These are phyloP conservation scores for Phylloscopus whistleri DNA, from an alignment of 2,113 vertebrate species.

Conservation along the genomic window DNA sequence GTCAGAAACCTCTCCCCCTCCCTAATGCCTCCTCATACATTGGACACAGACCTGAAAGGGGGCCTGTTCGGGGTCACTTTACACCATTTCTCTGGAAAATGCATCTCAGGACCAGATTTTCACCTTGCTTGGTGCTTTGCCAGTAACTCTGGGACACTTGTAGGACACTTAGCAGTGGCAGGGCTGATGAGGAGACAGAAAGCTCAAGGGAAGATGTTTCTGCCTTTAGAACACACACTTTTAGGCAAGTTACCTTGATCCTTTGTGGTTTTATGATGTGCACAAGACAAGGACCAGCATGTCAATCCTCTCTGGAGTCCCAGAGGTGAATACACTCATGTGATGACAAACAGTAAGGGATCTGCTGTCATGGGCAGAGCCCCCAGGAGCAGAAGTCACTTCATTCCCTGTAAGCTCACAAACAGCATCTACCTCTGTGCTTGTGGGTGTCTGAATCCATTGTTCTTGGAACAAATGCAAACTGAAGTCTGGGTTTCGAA, in stretches of 20 bases:
- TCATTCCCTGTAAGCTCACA: not conserved
- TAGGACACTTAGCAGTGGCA: not conserved
- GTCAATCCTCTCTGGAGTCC: rapidly evolving
- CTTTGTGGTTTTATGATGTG: not conserved
- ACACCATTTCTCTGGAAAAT: not conserved
- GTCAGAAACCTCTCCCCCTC: not conserved
- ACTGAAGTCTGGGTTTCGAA: not conserved
- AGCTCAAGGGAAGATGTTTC: not conserved
- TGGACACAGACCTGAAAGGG: not conserved
- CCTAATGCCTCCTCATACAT: rapidly evolving
- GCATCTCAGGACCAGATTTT: not conserved
- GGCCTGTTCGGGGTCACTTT: not conserved
- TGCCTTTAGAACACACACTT: not conserved
- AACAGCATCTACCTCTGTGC: rapidly evolving
- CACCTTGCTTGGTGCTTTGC: not conserved
- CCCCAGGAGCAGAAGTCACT: not conserved
- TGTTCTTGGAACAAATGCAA: not conserved
- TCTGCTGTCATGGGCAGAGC: rapidly evolving
- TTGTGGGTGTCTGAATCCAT: not conserved
- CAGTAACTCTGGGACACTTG: not conserved
- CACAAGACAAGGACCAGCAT: not conserved
- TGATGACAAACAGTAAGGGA: not conserved
- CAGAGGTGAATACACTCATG: not conserved
- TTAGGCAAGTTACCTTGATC: not conserved
- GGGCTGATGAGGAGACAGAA: not conserved